A percentile compares a stretch with the other conserved stretches of the same genome.
Conservation (phyloP, 1,140 invertebrate genomes). For the Popillia japonica region DNA sequence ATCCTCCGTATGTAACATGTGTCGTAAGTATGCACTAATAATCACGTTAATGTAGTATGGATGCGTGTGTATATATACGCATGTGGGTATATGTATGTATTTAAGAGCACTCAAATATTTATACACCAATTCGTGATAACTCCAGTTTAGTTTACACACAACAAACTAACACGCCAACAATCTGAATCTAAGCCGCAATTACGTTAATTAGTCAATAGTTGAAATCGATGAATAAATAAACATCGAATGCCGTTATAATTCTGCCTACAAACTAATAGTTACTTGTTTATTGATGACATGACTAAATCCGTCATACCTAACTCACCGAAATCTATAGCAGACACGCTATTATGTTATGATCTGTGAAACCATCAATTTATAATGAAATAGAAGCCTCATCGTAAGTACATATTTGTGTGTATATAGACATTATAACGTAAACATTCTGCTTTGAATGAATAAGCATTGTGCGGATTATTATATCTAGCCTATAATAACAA, state of each 20-base stretch:
- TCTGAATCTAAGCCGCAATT: not conserved
- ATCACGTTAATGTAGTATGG: too few species aligned
- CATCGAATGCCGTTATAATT: not conserved
- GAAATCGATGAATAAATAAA: not conserved
- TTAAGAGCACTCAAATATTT: too few species aligned
- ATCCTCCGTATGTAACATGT: too few species aligned
- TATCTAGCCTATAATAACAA: too few species aligned
- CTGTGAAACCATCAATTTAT: not conserved
- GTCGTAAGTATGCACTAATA: too few species aligned
- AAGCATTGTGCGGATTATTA: too few species aligned
- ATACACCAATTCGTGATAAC: too few species aligned
- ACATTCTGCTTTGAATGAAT: not conserved
- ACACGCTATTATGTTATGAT: not conserved
- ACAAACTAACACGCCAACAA: not conserved
- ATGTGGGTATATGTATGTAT: too few species aligned
- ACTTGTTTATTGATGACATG: not conserved
- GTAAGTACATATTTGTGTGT: not conserved
- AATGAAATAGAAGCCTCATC: not conserved
- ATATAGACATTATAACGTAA: not conserved
- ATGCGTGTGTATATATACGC: too few species aligned
- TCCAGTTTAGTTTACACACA: too few species aligned
- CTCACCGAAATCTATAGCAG: not conserved
- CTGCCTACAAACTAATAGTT: not conserved
- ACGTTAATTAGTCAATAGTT: not conserved
- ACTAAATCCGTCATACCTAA: not conserved